Conservation (phyloP, 2,797 vertebrate species). For the Sebastes itinus region DNA sequence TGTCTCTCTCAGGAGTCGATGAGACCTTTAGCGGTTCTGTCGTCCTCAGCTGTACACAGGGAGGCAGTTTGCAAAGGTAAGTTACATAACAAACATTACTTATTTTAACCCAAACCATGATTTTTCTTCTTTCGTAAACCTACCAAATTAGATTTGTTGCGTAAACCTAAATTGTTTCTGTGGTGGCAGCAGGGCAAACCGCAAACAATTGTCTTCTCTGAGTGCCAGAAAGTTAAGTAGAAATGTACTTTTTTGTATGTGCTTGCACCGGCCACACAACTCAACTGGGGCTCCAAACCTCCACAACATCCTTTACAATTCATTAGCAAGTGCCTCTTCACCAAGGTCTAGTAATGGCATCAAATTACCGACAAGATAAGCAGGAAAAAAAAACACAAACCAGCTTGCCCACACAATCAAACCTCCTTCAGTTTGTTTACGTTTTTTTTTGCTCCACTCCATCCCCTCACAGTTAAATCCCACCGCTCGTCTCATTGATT, state of each 20-base stretch:
- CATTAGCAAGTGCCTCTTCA: slow-evolving; percentile 8
- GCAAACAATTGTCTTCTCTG: neutral
- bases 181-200: neutral
- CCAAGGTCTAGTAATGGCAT: neutral
- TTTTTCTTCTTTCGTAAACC: too few species aligned
- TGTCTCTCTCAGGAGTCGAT: too few species aligned
- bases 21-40: too few species aligned
- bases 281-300: slow-evolving; percentile 3
- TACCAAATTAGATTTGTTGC: too few species aligned
- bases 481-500: slow-evolving; percentile 75
- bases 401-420: neutral
- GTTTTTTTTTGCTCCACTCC: slow-evolving; percentile 23
- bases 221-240: neutral
- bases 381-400: slow-evolving; percentile 9
- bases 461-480: slow-evolving; percentile 63
- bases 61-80: too few species aligned
- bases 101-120: too few species aligned
- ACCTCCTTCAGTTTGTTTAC: slow-evolving; percentile 43
- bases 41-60: too few species aligned
- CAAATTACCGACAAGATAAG: slow-evolving; percentile 33
- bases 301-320: slow-evolving; percentile 1
- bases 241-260: neutral
- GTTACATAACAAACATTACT: too few species aligned
- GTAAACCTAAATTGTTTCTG: too few species aligned
- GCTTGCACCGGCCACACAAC: neutral